Percentiles rank a stretch among this genome's conserved stretches.
Conservation (phyloP, 2,888 invertebrate genomes). For the Mamestra brassicae region DNA sequence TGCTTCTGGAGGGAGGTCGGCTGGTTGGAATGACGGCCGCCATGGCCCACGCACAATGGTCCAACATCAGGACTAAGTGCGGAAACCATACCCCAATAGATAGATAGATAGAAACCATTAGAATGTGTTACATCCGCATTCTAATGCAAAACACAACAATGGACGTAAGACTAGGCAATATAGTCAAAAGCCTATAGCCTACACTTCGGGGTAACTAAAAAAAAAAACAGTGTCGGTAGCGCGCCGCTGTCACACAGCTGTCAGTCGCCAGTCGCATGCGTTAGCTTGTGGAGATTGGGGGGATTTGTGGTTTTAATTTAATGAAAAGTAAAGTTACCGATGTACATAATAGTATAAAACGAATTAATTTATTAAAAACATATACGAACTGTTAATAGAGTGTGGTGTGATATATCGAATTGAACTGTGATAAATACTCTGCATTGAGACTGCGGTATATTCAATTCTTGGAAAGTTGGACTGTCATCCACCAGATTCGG, state of each 20-base stretch:
- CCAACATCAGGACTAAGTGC: no score
- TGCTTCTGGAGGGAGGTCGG: no score
- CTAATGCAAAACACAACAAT: no score
- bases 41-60: no score
- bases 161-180: no score
- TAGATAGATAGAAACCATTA: no score
- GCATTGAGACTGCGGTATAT: slow-evolving; percentile 74
- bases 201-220: no score
- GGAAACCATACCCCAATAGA: no score
- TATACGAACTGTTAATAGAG: slow-evolving; percentile 63
- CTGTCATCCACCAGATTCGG: slow-evolving; percentile 83
- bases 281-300: slow-evolving; percentile 44
- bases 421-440: slow-evolving; percentile 75
- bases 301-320: slow-evolving; percentile 29
- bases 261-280: slow-evolving; percentile 63
- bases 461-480: slow-evolving; percentile 87
- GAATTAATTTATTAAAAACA: slow-evolving; percentile 52
- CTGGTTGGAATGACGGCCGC: no score
- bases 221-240: neutral
- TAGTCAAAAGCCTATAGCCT: no score
- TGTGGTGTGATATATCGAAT: slow-evolving; percentile 77
- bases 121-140: no score
- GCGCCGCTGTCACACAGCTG: slow-evolving; percentile 7
- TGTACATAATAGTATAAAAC: slow-evolving; percentile 43
- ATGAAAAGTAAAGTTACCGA: slow-evolving; percentile 65